Base-by-base conservation (phyloP, 2,888 invertebrate genomes). In the Thalpophila matura region DNA sequence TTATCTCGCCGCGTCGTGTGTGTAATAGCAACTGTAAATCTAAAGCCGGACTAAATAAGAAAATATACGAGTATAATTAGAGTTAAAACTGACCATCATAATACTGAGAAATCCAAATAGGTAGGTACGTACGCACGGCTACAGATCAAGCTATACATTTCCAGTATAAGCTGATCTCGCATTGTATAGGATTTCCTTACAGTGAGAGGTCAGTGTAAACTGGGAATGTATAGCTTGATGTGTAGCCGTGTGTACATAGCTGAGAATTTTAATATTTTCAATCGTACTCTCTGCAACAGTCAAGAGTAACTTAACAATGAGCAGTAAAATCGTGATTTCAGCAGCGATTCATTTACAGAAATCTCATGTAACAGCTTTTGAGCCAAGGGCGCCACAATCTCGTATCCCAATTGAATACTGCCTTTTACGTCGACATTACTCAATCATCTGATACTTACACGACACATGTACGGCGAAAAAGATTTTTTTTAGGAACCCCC, bases 361-460 rank as follows among this genome's bases (percentile, higher is more conserved):
- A 66, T 46, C 35, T 31, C 68, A 47, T 51, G 40, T 24, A 27
- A 18, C 22, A 4, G 6, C 9, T 50, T 4, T 7, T 9, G 2
- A 5, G 59, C 26, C 20, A 26, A 35, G 22, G 37, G 40, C 64
- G 63, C 29, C 24, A 35, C 49, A 33, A 55, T 65, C 67, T 56
- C 16, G 49, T 37, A 38, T 37, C 35, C 49, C 35, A 73, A 72
- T 68, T 51, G 56, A 72, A 68, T 72, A 65, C 56, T 50, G 57
- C 27, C 26, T 72, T 67, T 68, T 73, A 51, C 58, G 31, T 35
- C 67, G 40, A 56, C 57, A 73, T 65, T 38, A 35, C 40, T 56
- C 66, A 72, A 68, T 68, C 73, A 72, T 73, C 50, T 46, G 74
- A 51, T 50, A 66, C n/a, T n/a, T n/a, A n/a, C 46, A 46, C 26